Evolutionary conservation across 2,113 vertebrate species (phyloP), one percentile per base, ranked within the genome.

Genomic region (Pristiophorus japonicus): DNA sequence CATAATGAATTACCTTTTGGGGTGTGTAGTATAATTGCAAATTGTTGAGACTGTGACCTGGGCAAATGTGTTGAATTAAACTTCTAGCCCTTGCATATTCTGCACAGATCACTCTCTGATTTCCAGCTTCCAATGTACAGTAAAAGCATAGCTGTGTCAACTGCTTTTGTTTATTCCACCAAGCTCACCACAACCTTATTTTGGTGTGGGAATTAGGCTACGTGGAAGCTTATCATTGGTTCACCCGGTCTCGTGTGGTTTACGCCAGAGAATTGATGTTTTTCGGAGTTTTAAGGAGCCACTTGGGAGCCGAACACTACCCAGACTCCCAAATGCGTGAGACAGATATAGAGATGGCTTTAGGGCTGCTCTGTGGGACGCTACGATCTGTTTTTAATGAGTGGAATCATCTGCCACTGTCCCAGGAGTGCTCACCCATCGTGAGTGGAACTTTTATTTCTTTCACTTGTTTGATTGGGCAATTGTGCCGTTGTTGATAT

Each of bases 301-400:
- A 51, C 66, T 2, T 30, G 93, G 93, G 93, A 70, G 18, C 30
- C 0, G 22, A 30, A 47, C 92, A 22, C 12, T 16, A 67, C 42
- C 42, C 42, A 94, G 45, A 67, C 14, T 94, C 93, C 93, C 93
- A 70, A 94, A 51, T 67, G 93, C 66, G 66, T 45, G 66, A 51
- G 10, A 34, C 24, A 70, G 47, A 51, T 51, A 30, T 94, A 45
- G 63, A 27, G 14, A 5, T 2, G 45, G 93, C 93, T 70, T 73
- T 30, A 18, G 42, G 93, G 65, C 87, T 67, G 93, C 65, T 47
- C 65, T 70, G 93, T 70, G 93, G 65, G 65, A 70, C 8, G 42
- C 22, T 18, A 22, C 12, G 45, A 94, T 70, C 93, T 70, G 66
- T 70, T 70, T 94, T 94, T 94, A 94, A 94, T 94, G 93, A 94